These are phyloP conservation scores for Ormia ochracea DNA, from an alignment of 2,888 invertebrate genomes.

Conservation along the genomic window DNA sequence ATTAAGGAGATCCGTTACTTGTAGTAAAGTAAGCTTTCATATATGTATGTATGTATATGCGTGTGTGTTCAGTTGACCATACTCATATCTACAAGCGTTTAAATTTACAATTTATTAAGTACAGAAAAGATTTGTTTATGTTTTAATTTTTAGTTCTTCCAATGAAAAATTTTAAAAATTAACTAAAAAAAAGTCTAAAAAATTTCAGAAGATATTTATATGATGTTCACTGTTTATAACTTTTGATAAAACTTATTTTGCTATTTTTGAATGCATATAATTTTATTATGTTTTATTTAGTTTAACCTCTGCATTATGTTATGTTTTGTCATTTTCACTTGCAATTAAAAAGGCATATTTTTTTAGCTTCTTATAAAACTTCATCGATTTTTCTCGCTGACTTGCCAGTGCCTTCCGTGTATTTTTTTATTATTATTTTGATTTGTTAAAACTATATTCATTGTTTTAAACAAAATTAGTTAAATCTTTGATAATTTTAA, in stretches of 20 bases:
- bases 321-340: not conserved
- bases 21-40: no score
- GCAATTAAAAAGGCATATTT: not conserved
- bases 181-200: no score
- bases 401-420: conserved; percentile 13
- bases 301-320: not conserved
- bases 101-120: conserved; percentile 14
- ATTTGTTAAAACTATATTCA: not conserved
- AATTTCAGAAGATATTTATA: no score
- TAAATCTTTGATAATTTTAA: not conserved
- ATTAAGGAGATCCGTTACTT: no score
- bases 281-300: no score
- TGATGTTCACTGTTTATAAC: no score
- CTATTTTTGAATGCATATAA: not conserved
- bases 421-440: not conserved
- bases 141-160: conserved; percentile 2
- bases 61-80: conserved; percentile 22
- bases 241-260: not conserved
- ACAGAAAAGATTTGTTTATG: conserved; percentile 23
- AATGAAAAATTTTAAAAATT: conserved; percentile 17
- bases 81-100: conserved; percentile 16
- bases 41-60: not conserved
- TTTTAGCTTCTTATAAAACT: conserved; percentile 54
- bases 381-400: conserved; percentile 63
- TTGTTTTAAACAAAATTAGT: not conserved